Percentiles rank a stretch among this genome's conserved stretches.
Evolutionary conservation across 1,140 invertebrate species (phyloP).

Genomic region (Diorhabda elongata): DNA sequence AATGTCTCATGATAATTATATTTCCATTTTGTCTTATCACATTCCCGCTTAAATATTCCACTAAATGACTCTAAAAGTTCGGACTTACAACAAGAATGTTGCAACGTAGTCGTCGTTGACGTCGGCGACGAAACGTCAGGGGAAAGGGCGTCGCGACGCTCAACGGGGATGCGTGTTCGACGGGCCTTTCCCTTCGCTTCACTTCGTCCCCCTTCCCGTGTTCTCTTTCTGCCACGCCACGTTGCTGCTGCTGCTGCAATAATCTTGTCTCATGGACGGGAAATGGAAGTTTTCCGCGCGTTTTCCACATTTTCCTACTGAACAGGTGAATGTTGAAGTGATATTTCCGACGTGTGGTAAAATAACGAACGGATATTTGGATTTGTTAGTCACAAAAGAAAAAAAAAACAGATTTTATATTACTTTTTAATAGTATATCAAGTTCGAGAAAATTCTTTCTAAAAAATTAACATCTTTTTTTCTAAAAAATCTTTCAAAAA

Average conservation of each 20-base stretch:
- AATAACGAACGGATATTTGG: too few relatives aligned
- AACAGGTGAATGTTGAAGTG: background rate
- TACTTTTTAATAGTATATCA: too few relatives aligned
- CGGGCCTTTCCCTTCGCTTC: background rate
- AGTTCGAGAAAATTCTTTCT: too few relatives aligned
- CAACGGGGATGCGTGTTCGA: background rate
- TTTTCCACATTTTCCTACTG: constrained; percentile 2
- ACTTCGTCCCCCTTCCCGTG: background rate
- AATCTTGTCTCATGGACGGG: constrained; percentile 1
- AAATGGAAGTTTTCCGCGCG: background rate
- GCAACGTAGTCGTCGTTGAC: background rate
- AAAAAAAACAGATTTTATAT: too few relatives aligned
- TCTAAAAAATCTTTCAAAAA: too few relatives aligned
- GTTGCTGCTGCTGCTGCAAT: background rate
- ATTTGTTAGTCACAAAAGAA: too few relatives aligned
- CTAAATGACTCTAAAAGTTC: too few relatives aligned
- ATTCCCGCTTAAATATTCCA: too few relatives aligned
- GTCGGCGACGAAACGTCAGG: background rate
- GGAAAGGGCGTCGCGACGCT: background rate
- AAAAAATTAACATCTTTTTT: too few relatives aligned
- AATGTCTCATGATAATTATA: too few relatives aligned
- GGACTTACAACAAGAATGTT: too few relatives aligned
- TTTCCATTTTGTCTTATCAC: too few relatives aligned
- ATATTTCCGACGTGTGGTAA: constrained; percentile 1
- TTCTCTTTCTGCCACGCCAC: background rate